phyloP scores from a whole-genome alignment of 2,113 vertebrate genomes.

The Melanocharis versteri region DNA sequence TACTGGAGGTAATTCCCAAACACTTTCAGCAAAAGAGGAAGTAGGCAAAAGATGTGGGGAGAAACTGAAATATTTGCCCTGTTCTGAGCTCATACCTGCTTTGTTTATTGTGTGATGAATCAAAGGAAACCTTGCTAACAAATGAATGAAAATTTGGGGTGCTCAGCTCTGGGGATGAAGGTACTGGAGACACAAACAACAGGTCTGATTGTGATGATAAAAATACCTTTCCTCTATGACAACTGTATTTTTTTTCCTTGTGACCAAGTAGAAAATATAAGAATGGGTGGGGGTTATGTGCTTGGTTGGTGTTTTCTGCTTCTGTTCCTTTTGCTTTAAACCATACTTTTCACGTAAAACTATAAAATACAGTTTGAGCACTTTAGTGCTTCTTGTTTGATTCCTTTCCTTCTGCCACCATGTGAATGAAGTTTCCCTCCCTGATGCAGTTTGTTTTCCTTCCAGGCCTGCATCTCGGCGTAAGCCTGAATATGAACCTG shows the following conservation, averaged over 20 bases:
- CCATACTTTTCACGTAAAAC: neutral
- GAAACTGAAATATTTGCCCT: neutral
- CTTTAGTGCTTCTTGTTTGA: neutral
- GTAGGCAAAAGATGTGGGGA: neutral
- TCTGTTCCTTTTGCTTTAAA: neutral
- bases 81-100: neutral
- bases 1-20: neutral
- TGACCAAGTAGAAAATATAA: neutral
- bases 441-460: neutral
- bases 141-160: neutral
- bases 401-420: neutral
- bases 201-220: neutral
- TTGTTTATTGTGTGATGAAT: neutral
- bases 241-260: neutral
- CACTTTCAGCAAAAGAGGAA: neutral
- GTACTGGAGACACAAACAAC: neutral
- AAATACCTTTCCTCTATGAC: neutral
- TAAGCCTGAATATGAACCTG: conserved; percentile 75
- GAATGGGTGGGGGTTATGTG: too few relatives aligned
- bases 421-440: neutral
- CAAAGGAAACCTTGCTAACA: neutral
- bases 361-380: neutral
- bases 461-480: conserved; percentile 77
- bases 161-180: neutral
- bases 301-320: neutral